A percentile compares a stretch with the other conserved stretches of the same genome.
phyloP scores from a whole-genome alignment of 2,797 vertebrate species.

The Hippoglossus hippoglossus region DNA sequence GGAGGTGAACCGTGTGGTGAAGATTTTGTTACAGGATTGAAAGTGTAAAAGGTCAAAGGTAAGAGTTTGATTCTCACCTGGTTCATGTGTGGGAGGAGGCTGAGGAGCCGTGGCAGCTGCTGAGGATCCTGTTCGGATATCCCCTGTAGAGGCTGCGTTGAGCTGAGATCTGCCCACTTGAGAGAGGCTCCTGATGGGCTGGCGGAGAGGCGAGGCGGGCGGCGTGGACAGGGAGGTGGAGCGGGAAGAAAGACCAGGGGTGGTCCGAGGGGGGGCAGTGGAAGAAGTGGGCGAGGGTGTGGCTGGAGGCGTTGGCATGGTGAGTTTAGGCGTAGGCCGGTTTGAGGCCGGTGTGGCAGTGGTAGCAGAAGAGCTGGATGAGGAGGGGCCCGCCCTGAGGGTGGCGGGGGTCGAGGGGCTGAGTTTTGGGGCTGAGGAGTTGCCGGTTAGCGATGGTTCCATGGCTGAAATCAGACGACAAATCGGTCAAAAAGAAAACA shows the following conservation, averaged over 20 bases:
- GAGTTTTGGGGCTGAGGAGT: conserved; percentile 31
- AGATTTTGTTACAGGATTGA: not conserved
- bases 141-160: conserved; percentile 74
- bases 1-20: not conserved
- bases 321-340: conserved; percentile 43
- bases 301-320: conserved; percentile 50
- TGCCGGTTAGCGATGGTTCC: conserved; percentile 60
- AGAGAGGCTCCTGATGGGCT: conserved; percentile 70
- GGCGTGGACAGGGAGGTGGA: conserved; percentile 66
- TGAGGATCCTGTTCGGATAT: conserved; percentile 26
- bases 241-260: conserved; percentile 47
- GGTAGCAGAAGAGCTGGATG: conserved; percentile 40
- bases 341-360: conserved; percentile 32
- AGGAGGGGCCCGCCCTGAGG: conserved; percentile 31
- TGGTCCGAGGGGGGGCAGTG: conserved; percentile 34
- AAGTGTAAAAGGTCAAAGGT: conserved; percentile 11
- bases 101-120: conserved; percentile 36
- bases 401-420: conserved; percentile 35
- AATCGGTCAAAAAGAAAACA: conserved; percentile 6
- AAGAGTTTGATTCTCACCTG: conserved; percentile 67
- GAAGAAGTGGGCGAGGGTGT: conserved; percentile 54
- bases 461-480: conserved; percentile 66
- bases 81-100: conserved; percentile 59
- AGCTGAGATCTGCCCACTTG: conserved; percentile 83
- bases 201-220: conserved; percentile 52